Evolutionary conservation across 2,888 invertebrate species (phyloP).

Genomic region (Rhynchonema sp.): DNA sequence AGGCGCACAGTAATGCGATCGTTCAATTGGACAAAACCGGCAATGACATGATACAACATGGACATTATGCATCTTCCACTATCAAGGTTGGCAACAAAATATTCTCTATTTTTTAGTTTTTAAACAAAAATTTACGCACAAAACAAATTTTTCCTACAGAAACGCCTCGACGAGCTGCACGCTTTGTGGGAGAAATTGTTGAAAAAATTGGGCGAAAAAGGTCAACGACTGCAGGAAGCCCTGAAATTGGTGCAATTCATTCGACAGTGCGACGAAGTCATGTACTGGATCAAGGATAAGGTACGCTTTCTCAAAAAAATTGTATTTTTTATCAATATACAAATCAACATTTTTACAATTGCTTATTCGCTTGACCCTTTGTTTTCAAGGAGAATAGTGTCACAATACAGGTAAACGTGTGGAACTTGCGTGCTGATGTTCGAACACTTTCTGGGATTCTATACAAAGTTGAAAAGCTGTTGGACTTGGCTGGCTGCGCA

Average conservation of each 20-base stretch:
- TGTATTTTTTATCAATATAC: too few relatives aligned
- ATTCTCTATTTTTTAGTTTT: too few relatives aligned
- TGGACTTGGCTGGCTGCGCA: too few relatives aligned
- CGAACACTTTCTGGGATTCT: too few relatives aligned
- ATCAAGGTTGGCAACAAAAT: constrained; percentile 47
- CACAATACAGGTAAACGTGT: too few relatives aligned
- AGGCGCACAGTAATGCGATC: constrained; percentile 94
- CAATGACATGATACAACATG: constrained; percentile 85
- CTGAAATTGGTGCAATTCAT: constrained; percentile 90
- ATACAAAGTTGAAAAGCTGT: too few relatives aligned
- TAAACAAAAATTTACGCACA: too few relatives aligned
- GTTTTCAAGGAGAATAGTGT: too few relatives aligned
- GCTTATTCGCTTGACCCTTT: too few relatives aligned
- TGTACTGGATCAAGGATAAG: constrained; percentile 99
- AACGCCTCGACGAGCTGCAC: constrained; percentile 55
- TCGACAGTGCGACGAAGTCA: constrained; percentile 90
- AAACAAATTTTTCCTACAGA: constrained; percentile 13
- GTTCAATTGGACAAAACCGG: constrained; percentile 88
- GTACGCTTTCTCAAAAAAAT: too few relatives aligned
- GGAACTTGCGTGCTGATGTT: too few relatives aligned
- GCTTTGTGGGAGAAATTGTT: constrained; percentile 84
- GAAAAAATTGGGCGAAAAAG: constrained; percentile 83
- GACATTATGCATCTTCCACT: constrained; percentile 82
- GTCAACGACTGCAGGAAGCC: constrained; percentile 84
- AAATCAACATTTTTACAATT: too few relatives aligned